Conservation (phyloP, 2,888 invertebrate species). For the Sepiola atlantica region DNA sequence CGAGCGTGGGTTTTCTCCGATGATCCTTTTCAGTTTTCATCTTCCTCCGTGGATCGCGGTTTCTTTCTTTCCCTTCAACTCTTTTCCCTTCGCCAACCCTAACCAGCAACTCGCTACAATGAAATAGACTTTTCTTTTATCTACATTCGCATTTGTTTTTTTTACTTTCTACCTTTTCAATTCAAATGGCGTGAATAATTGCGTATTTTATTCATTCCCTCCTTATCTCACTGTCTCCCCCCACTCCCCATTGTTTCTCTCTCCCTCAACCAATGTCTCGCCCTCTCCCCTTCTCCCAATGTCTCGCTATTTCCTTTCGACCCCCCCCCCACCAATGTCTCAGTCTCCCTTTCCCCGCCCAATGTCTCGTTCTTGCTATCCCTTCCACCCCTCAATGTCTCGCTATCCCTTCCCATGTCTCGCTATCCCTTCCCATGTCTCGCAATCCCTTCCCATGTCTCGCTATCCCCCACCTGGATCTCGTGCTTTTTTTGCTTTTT, state of each 20-base stretch:
- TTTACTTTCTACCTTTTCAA: neutral
- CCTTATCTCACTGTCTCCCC: neutral
- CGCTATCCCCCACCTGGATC: neutral
- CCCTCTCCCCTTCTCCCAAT: neutral
- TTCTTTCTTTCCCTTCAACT: neutral
- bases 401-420: neutral
- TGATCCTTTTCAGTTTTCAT: neutral
- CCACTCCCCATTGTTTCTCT: neutral
- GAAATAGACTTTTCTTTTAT: too few relatives aligned
- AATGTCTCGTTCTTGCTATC: neutral
- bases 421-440: too few relatives aligned
- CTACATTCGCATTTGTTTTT: too few relatives aligned
- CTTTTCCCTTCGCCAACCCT: neutral
- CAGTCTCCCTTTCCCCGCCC: neutral
- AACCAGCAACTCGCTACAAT: too few relatives aligned
- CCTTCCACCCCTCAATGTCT: neutral
- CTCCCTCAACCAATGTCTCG: neutral
- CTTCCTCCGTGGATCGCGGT: neutral
- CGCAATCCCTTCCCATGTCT: neutral
- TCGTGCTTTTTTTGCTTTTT: neutral
- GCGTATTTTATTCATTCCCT: neutral
- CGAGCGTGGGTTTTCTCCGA: too few relatives aligned
- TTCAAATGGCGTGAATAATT: neutral
- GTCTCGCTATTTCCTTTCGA: neutral
- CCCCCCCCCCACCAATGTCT: neutral